Evolutionary conservation across 1,140 invertebrate genomes (phyloP), one percentile per base, ranked within the genome.

Genomic region (Leptinotarsa defecta): DNA sequence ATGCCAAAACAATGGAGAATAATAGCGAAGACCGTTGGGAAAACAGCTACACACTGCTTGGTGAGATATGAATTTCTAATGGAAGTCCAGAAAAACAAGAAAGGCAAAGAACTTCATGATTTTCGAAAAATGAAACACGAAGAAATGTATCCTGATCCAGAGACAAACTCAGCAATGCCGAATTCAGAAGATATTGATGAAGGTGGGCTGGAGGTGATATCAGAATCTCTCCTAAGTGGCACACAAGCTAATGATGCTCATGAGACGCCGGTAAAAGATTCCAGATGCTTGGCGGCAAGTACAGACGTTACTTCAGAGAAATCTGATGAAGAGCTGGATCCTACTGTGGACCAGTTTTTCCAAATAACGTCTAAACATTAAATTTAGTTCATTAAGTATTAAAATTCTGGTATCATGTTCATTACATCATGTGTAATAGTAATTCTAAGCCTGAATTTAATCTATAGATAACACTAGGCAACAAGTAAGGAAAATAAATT

Each of bases 1-100:
- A 99, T 99, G 98, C 98, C 98, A 0, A 99, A 98, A 0, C 98
- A 99, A 85, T 99, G 98, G 98, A 89, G 98, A 82, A 99, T 98
- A 0, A 99, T 99, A 81, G 98, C 98, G 3, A 97, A 97, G 1
- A 99, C 99, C 76, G 97, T 99, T 84, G 98, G 98, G 19, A 89
- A 98, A 74, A 99, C 98, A 15, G 98, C 98, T 24, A 96, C 98
- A 3, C 98, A 99, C 85, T 99, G 98, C 87, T 89, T 99, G 48
- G 98, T 99, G 84, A 90, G 98, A 86, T 99, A 99, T 87, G 97
- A 99, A 89, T 97, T 95, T 87, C 87, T 99, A 72, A 87, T 99
- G 27, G 98, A 99, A 89, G 98, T 98, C 4, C 98, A 99, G 86
- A 97, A 96, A 83, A 97, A 97, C 85, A 98, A 98, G 84, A 96